These are phyloP conservation scores for Lindbergichthys nudifrons DNA, from an alignment of 2,797 vertebrate genomes.

Conservation along the genomic window DNA sequence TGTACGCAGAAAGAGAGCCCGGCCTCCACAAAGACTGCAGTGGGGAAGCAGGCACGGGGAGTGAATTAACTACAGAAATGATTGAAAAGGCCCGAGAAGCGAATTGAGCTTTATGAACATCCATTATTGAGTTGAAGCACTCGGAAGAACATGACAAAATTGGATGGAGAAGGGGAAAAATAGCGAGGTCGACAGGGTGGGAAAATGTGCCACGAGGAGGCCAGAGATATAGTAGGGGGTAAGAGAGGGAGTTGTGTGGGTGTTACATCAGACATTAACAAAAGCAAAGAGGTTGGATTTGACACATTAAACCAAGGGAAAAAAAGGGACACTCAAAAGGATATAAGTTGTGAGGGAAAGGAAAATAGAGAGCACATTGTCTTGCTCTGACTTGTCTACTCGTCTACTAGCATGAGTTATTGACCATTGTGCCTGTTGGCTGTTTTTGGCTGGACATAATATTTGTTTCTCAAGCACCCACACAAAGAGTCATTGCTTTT, in stretches of 20 bases:
- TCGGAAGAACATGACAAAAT: conserved; percentile 51
- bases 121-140: conserved; percentile 61
- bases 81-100: conserved; percentile 62
- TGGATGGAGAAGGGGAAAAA: conserved; percentile 33
- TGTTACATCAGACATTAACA: conserved; percentile 42
- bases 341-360: conserved; percentile 11
- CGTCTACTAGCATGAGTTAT: conserved; percentile 20
- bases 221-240: conserved; percentile 17
- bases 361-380: conserved; percentile 27
- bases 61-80: conserved; percentile 64
- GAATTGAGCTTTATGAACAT: conserved; percentile 70
- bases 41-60: conserved; percentile 8
- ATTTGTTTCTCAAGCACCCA: conserved; percentile 27
- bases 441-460: conserved; percentile 30
- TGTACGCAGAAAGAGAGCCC: conserved; percentile 52
- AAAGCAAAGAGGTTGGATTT: conserved; percentile 39
- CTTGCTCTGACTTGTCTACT: conserved; percentile 15
- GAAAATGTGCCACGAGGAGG: conserved; percentile 27
- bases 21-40: conserved; percentile 39
- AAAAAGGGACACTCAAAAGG: conserved; percentile 14
- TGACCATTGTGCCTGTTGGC: conserved; percentile 11
- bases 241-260: conserved; percentile 18
- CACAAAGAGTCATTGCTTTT: conserved; percentile 11
- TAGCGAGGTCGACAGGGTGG: conserved; percentile 23
- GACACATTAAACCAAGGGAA: conserved; percentile 1